Percentiles rank a stretch among this genome's conserved stretches.
phyloP scores from a whole-genome alignment of 1,140 invertebrate genomes.

The Drosophila sulfurigaster region DNA sequence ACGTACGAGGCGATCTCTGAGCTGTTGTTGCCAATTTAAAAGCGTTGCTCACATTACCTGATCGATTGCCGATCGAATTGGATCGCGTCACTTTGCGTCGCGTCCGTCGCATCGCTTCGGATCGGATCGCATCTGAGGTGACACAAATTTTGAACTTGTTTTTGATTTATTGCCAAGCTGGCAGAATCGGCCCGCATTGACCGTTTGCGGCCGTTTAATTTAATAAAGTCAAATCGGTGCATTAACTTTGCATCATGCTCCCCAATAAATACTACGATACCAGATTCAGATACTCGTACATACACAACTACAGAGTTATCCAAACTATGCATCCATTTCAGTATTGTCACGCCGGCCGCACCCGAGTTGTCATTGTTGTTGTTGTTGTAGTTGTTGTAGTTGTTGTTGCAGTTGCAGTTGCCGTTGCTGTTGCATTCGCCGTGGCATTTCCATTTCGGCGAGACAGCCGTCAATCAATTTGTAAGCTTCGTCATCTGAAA shows the following conservation, averaged over 20 bases:
- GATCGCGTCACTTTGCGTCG: neutral
- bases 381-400: neutral
- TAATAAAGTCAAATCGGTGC: slow-evolving; percentile 78
- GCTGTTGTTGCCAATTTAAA: slow-evolving; percentile 69
- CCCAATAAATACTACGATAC: slow-evolving; percentile 13
- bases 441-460: slow-evolving; percentile 72
- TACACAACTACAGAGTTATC: slow-evolving; percentile 36
- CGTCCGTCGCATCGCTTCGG: neutral
- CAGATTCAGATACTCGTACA: slow-evolving; percentile 1
- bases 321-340: slow-evolving; percentile 61
- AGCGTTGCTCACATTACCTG: slow-evolving; percentile 37
- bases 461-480: slow-evolving; percentile 80
- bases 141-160: slow-evolving; percentile 68
- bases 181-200: slow-evolving; percentile 20
- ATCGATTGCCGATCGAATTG: slow-evolving; percentile 61
- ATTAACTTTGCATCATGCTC: slow-evolving; percentile 52
- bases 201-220: slow-evolving; percentile 51
- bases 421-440: slow-evolving; percentile 44
- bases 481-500: slow-evolving; percentile 54
- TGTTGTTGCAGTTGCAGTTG: slow-evolving; percentile 38
- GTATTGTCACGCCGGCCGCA: slow-evolving; percentile 69
- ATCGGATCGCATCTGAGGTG: slow-evolving; percentile 38
- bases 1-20: slow-evolving; percentile 69
- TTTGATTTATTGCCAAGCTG: slow-evolving; percentile 60
- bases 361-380: slow-evolving; percentile 34